Conservation (phyloP, 1,140 invertebrate genomes). For the Drosophila eugracilis region DNA sequence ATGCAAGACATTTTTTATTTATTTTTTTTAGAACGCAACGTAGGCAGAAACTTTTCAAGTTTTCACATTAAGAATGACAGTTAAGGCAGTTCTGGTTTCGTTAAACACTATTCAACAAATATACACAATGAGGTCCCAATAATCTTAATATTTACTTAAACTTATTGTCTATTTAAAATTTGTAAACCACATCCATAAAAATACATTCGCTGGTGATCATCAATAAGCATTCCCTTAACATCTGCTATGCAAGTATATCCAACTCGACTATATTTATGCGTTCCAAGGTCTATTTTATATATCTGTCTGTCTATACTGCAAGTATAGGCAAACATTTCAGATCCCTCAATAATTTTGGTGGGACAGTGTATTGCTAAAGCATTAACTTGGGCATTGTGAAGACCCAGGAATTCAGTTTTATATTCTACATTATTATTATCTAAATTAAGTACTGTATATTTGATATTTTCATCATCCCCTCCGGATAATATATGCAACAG, state of each 20-base stretch:
- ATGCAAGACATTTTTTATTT: constrained; percentile 12
- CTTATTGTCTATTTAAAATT: no score
- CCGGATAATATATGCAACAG: constrained; percentile 68
- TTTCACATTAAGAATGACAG: constrained; percentile 4
- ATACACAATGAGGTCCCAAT: no score
- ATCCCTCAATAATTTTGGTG: neutral
- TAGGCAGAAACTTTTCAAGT: neutral
- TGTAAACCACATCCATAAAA: constrained; percentile 63
- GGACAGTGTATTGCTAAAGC: constrained; percentile 32
- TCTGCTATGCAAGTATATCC: constrained; percentile 61
- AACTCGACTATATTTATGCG: constrained; percentile 3
- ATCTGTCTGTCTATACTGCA: constrained; percentile 67
- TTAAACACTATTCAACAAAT: no score
- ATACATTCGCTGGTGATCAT: constrained; percentile 27
- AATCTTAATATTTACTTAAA: neutral
- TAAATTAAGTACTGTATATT: constrained; percentile 45
- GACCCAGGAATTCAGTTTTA: neutral
- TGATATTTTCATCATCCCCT: constrained; percentile 75
- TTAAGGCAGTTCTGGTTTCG: neutral
- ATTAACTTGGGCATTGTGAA: constrained; percentile 67
- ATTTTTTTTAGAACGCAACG: no score
- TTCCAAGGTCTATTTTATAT: constrained; percentile 41
- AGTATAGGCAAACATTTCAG: constrained; percentile 40
- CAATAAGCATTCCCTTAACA: constrained; percentile 56
- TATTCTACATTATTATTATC: neutral